Percentiles rank a stretch among this genome's conserved stretches.
phyloP scores from a whole-genome alignment of 2,797 vertebrate species.

The Enteromius thamalakanensis region DNA sequence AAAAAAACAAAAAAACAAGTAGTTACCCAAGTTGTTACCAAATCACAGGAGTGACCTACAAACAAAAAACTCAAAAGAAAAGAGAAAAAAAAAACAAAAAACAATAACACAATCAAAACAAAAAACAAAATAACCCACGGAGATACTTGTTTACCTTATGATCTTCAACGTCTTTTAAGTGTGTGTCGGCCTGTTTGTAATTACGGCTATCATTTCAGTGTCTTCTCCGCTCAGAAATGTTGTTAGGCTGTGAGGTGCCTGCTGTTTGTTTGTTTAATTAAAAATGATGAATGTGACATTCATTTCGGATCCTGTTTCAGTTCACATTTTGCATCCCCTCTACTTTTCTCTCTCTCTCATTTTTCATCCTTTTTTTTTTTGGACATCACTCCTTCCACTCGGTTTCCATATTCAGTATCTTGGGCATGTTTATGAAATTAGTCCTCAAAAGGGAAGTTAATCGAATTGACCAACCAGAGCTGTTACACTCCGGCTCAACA shows the following conservation, averaged over 20 bases:
- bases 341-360: not conserved
- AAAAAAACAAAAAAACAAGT: not conserved
- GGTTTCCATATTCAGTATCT: conserved; percentile 34
- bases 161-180: not conserved
- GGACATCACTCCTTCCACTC: conserved; percentile 1
- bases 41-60: not conserved
- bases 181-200: conserved; percentile 25
- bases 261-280: conserved; percentile 49
- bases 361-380: conserved; percentile 28
- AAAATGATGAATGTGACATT: conserved; percentile 43
- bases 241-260: conserved; percentile 18
- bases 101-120: too few relatives aligned
- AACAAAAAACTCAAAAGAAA: not conserved
- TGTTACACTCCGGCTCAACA: conserved; percentile 54
- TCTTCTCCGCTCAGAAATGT: conserved; percentile 41
- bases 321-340: conserved; percentile 15
- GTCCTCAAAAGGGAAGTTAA: conserved; percentile 61
- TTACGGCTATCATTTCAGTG: conserved; percentile 23
- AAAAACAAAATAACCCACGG: not conserved
- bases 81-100: not conserved
- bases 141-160: not conserved
- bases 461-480: conserved; percentile 63
- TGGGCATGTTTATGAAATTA: conserved; percentile 55
- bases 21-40: not conserved
- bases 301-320: conserved; percentile 25